These are phyloP conservation scores for Syritta pipiens DNA, from an alignment of 2,888 invertebrate species.

Conservation along the genomic window DNA sequence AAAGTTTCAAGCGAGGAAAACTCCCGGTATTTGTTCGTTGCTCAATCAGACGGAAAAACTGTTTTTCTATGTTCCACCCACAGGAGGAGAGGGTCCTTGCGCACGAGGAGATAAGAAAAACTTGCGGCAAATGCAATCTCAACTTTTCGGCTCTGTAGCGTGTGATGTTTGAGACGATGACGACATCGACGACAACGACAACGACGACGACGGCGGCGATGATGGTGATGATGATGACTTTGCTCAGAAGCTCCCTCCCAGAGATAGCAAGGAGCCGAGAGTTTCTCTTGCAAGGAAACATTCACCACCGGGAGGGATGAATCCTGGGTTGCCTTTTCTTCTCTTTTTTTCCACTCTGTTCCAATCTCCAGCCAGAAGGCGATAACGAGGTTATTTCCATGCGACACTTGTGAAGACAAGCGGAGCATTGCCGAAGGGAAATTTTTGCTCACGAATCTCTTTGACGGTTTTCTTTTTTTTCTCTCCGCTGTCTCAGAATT, in stretches of 20 bases:
- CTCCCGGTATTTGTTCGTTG: conserved; percentile 46
- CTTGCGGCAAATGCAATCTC: conserved; percentile 66
- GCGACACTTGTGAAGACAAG: conserved; percentile 41
- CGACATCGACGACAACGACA: neutral
- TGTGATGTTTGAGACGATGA: conserved; percentile 35
- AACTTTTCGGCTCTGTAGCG: conserved; percentile 53
- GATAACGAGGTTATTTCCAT: conserved; percentile 61
- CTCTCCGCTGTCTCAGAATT: conserved; percentile 46
- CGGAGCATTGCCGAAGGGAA: conserved; percentile 16
- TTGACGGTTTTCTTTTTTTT: conserved; percentile 27
- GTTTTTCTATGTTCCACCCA: conserved; percentile 12
- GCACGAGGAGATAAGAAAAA: conserved; percentile 56
- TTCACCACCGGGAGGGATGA: conserved; percentile 27
- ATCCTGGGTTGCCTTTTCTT: neutral
- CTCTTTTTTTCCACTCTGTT: neutral
- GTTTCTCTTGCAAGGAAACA: conserved; percentile 33
- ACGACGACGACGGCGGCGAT: neutral
- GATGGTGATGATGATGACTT: conserved; percentile 59
- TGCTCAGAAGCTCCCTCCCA: conserved; percentile 35
- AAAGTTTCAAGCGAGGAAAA: conserved; percentile 45
- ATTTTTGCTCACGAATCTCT: conserved; percentile 34
- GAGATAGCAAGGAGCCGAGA: conserved; percentile 1
- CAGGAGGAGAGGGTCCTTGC: conserved; percentile 11
- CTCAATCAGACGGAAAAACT: conserved; percentile 62
- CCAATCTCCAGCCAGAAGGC: conserved; percentile 13